Percentiles rank a stretch among this genome's conserved stretches.
These are phyloP conservation scores for Pogonomyrmex barbatus DNA, from an alignment of 1,140 invertebrate genomes.

Conservation along the genomic window DNA sequence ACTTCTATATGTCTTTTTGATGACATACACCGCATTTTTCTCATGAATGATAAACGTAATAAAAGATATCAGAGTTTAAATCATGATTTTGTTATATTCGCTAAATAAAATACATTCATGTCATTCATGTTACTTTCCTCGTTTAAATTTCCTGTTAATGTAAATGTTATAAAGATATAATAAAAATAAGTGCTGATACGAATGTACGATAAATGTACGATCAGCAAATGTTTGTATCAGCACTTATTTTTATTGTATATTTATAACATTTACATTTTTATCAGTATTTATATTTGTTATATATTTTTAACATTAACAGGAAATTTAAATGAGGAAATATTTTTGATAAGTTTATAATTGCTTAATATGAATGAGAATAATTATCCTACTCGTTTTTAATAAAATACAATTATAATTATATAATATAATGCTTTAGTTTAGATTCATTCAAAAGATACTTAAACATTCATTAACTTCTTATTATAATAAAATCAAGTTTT, in stretches of 20 bases:
- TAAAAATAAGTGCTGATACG: no score
- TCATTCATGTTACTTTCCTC: no score
- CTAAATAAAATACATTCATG: background rate
- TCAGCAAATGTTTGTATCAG: no score
- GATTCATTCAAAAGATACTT: background rate
- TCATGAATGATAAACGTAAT: background rate
- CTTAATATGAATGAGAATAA: background rate
- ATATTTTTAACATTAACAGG: background rate
- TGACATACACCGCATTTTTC: background rate
- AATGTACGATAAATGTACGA: no score
- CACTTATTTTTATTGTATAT: no score
- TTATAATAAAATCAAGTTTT: background rate
- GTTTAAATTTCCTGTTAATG: no score
- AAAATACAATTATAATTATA: background rate
- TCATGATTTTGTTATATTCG: background rate
- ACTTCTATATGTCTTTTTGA: background rate
- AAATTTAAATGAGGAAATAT: background rate
- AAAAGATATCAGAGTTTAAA: background rate
- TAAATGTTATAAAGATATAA: no score
- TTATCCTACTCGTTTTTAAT: conserved; percentile 8
- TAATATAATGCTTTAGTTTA: background rate
- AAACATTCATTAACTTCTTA: conserved; percentile 5
- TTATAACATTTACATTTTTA: background rate
- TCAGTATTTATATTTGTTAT: background rate
- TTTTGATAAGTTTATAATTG: background rate